phyloP scores from a whole-genome alignment of 2,113 vertebrate genomes.

The Rhegmatorhina hoffmannsi region DNA sequence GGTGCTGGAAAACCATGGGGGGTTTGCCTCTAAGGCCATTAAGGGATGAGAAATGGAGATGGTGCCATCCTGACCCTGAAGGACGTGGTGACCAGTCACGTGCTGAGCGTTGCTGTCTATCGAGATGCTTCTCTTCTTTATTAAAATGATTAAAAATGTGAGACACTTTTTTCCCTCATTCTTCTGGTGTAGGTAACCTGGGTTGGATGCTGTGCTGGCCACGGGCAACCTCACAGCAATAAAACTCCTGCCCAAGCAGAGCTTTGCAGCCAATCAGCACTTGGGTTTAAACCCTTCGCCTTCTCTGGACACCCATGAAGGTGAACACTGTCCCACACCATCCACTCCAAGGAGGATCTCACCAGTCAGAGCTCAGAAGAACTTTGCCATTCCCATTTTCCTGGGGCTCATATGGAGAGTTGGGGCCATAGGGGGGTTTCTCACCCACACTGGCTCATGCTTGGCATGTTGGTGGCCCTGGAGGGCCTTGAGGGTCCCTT shows the following conservation, averaged over 20 bases:
- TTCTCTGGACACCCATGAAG: not conserved
- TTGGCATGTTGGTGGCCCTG: not conserved
- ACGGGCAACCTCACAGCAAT: accelerated
- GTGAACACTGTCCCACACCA: accelerated
- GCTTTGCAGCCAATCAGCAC: not conserved
- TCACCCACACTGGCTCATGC: accelerated
- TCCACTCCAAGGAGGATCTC: accelerated
- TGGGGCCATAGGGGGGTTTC: accelerated
- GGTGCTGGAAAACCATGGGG: not conserved
- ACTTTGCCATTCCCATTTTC: not conserved
- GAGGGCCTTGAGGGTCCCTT: not conserved
- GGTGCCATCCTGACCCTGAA: not conserved
- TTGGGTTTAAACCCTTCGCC: not conserved
- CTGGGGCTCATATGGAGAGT: accelerated
- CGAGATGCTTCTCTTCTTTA: not conserved
- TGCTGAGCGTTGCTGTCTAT: not conserved
- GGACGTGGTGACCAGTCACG: accelerated
- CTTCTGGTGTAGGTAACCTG: accelerated
- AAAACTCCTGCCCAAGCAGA: not conserved
- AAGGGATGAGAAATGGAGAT: not conserved
- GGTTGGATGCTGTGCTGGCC: not conserved
- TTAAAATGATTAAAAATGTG: not conserved
- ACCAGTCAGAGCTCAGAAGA: accelerated
- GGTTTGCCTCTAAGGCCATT: not conserved
- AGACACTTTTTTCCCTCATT: accelerated